Conservation (phyloP, 2,113 vertebrate species). For the Pteruthius melanotis region DNA sequence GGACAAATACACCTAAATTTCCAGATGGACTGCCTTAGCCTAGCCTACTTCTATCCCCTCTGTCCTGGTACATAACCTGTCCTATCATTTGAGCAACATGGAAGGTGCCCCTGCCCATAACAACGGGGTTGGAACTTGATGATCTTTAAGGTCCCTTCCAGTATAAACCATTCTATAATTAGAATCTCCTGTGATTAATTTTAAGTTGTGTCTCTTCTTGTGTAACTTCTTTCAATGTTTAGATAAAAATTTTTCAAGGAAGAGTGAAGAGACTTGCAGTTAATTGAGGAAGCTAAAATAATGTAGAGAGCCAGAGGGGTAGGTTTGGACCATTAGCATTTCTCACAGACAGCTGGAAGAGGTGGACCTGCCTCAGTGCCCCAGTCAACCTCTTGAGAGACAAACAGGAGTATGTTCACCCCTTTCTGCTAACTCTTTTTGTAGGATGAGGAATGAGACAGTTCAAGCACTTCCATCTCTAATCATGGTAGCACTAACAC, state of each 20-base stretch:
- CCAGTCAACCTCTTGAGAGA: background rate
- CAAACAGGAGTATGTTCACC: background rate
- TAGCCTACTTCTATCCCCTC: background rate
- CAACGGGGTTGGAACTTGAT: background rate
- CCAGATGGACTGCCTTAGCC: background rate
- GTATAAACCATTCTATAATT: background rate
- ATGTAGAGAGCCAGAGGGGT: background rate
- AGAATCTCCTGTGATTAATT: background rate
- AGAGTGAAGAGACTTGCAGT: background rate
- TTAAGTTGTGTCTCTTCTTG: background rate
- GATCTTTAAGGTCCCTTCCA: background rate
- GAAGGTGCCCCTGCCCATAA: background rate
- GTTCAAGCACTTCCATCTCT: background rate
- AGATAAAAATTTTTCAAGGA: background rate
- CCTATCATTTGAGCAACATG: background rate
- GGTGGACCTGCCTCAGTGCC: background rate
- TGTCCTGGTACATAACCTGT: background rate
- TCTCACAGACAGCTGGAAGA: background rate
- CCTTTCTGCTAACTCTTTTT: background rate
- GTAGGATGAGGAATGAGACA: background rate
- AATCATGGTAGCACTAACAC: background rate
- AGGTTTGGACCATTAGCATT: rapidly evolving
- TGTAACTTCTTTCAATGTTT: background rate
- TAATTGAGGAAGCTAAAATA: background rate
- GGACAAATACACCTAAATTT: background rate